Percentiles rank a stretch among this genome's conserved stretches.
phyloP scores from a whole-genome alignment of 2,888 invertebrate species.

The Cyclophora albipunctata region DNA sequence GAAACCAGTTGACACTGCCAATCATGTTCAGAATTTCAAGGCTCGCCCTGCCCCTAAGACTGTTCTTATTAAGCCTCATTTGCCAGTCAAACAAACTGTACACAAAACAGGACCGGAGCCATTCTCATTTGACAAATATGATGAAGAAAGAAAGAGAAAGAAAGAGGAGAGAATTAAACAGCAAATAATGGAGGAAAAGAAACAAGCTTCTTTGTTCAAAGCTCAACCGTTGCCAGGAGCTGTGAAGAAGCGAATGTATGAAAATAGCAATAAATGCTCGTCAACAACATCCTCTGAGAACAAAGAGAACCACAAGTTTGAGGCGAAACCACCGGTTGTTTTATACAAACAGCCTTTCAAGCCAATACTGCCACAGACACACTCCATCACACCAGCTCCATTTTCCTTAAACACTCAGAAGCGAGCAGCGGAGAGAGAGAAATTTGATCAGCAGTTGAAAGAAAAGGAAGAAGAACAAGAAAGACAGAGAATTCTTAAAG shows the following conservation, averaged over 20 bases:
- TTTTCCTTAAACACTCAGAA: constrained; percentile 79
- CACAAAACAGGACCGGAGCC: constrained; percentile 62
- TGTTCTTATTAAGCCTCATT: constrained; percentile 58
- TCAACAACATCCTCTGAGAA: constrained; percentile 57
- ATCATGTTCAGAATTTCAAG: constrained; percentile 58
- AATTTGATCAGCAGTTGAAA: constrained; percentile 74
- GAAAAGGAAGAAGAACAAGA: constrained; percentile 70
- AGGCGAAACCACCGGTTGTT: constrained; percentile 78
- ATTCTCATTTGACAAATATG: constrained; percentile 81
- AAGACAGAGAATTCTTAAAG: constrained; percentile 44
- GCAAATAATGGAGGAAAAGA: constrained; percentile 74
- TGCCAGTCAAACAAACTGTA: constrained; percentile 42
- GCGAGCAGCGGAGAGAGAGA: constrained; percentile 76
- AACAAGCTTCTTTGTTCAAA: constrained; percentile 79
- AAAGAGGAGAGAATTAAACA: constrained; percentile 78
- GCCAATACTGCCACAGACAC: constrained; percentile 67
- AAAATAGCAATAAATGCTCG: constrained; percentile 11
- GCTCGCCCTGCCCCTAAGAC: constrained; percentile 79
- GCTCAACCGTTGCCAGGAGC: constrained; percentile 80
- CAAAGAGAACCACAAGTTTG: constrained; percentile 73
- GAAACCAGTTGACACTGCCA: constrained; percentile 38
- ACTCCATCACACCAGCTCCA: constrained; percentile 59
- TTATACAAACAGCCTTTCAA: constrained; percentile 79
- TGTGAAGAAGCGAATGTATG: constrained; percentile 55
- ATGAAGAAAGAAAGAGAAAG: constrained; percentile 71